Evolutionary conservation across 2,113 vertebrate species (phyloP).

Genomic region (Miniopterus natalensis): DNA sequence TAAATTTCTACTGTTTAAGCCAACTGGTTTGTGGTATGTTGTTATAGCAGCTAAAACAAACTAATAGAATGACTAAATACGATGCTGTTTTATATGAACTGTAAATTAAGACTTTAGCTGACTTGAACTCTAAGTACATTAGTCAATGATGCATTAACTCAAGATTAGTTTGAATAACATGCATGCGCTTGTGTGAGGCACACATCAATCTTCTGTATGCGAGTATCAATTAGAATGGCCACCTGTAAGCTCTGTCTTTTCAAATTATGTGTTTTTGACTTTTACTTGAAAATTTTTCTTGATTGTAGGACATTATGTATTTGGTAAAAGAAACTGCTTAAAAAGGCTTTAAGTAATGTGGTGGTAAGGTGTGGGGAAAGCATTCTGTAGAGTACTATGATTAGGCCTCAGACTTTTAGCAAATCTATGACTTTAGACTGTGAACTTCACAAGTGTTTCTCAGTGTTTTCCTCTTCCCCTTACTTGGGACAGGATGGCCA

Average conservation of each 20-base stretch:
- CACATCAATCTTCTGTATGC: neutral
- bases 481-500: neutral
- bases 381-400: neutral
- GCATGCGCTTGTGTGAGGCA: neutral
- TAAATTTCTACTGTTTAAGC: neutral
- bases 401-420: neutral
- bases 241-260: neutral
- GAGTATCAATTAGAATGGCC: neutral
- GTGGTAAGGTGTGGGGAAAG: neutral
- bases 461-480: neutral
- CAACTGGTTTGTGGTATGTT: neutral
- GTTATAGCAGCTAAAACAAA: neutral
- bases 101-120: neutral
- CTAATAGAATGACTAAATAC: neutral
- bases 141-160: neutral
- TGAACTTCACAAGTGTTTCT: neutral
- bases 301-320: neutral
- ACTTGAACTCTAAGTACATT: neutral
- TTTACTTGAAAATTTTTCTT: neutral
- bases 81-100: neutral
- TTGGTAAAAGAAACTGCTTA: neutral
- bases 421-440: neutral
- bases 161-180: neutral
- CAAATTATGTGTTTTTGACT: neutral
- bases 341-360: neutral